These are phyloP conservation scores for Seriola quinqueradiata DNA, from an alignment of 2,113 vertebrate species.

Conservation along the genomic window DNA sequence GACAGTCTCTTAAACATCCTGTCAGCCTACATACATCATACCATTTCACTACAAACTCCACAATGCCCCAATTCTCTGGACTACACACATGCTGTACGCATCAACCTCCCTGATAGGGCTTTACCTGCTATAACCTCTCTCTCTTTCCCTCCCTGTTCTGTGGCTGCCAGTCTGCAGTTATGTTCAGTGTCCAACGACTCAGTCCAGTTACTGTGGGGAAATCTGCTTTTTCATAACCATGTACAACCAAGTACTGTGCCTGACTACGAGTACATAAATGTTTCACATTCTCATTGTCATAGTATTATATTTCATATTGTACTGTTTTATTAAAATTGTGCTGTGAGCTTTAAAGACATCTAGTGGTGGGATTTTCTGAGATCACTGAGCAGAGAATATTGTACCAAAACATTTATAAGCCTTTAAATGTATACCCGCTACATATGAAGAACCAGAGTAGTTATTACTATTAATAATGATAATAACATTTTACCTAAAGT, in stretches of 20 bases:
- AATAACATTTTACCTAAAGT: background rate
- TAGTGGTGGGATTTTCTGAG: background rate
- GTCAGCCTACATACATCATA: conserved; percentile 16
- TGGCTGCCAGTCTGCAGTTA: background rate
- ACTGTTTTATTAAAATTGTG: background rate
- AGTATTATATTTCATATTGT: background rate
- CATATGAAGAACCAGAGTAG: background rate
- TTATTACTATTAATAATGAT: background rate
- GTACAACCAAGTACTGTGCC: background rate
- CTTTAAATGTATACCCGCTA: background rate
- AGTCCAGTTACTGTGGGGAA: background rate
- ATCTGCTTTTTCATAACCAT: background rate
- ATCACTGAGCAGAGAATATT: background rate
- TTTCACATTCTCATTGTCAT: background rate
- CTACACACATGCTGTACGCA: conserved; percentile 6
- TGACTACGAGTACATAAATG: background rate
- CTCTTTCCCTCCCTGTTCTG: background rate
- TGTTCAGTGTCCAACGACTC: background rate
- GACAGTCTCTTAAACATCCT: conserved; percentile 30
- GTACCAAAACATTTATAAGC: background rate
- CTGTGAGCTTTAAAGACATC: background rate
- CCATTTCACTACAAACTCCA: conserved; percentile 10
- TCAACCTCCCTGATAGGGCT: background rate
- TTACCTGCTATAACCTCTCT: background rate
- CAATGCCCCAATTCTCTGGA: background rate